phyloP scores from a whole-genome alignment of 2,113 vertebrate genomes.

The Opisthocomus hoazin region DNA sequence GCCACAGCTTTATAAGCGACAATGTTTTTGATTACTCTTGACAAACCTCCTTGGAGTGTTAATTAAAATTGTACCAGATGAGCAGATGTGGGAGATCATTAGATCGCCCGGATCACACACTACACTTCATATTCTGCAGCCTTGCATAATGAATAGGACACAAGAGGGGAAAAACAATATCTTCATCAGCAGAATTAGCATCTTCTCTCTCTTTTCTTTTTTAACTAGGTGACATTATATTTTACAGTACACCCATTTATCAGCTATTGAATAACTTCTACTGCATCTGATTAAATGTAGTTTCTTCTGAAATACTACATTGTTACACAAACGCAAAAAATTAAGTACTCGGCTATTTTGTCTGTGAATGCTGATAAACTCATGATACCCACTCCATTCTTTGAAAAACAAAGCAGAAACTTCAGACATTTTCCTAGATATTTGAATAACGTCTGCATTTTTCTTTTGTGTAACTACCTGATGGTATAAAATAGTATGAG shows the following conservation, averaged over 20 bases:
- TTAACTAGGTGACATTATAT: slow-evolving; percentile 60
- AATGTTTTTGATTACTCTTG: slow-evolving; percentile 92
- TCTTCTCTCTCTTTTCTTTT: slow-evolving; percentile 67
- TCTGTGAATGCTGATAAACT: slow-evolving; percentile 17
- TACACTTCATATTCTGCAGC: slow-evolving; percentile 75
- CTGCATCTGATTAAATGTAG: neutral
- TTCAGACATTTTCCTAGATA: neutral
- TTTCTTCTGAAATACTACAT: slow-evolving; percentile 3
- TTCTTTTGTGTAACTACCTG: slow-evolving; percentile 3
- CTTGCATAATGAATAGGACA: slow-evolving; percentile 86
- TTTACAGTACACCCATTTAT: slow-evolving; percentile 32
- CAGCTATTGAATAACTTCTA: slow-evolving; percentile 34
- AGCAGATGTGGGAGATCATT: slow-evolving; percentile 90
- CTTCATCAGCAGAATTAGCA: slow-evolving; percentile 86
- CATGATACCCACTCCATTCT: neutral
- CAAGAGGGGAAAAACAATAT: slow-evolving; percentile 79
- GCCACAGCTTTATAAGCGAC: slow-evolving; percentile 86
- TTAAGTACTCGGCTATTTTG: neutral
- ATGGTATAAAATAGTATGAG: neutral
- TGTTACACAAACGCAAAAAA: neutral
- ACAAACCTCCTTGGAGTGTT: slow-evolving; percentile 92
- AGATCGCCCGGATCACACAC: slow-evolving; percentile 72
- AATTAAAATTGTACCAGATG: slow-evolving; percentile 94
- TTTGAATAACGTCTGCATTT: neutral
- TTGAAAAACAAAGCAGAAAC: neutral